phyloP scores from a whole-genome alignment of 2,797 vertebrate species.

The Rhinogobio ventralis region DNA sequence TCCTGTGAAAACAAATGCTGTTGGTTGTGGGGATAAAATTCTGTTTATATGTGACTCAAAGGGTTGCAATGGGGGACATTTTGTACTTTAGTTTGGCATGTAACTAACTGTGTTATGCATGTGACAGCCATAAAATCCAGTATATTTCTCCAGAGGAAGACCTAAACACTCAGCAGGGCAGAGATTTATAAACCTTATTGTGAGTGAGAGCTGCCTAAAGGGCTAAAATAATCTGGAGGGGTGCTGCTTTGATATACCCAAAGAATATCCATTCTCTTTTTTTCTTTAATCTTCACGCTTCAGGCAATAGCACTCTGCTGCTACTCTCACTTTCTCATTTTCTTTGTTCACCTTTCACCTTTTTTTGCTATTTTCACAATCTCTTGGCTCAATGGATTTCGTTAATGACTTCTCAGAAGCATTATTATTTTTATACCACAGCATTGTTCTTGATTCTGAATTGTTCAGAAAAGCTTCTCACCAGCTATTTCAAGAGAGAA shows the following conservation, averaged over 20 bases:
- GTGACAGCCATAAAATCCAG: neutral
- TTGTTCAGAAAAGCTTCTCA: neutral
- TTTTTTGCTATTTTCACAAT: neutral
- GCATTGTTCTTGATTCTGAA: neutral
- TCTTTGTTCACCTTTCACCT: neutral
- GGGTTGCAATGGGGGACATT: neutral
- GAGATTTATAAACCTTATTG: constrained; percentile 21
- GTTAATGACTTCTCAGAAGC: neutral
- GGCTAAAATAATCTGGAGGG: neutral
- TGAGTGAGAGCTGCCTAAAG: neutral
- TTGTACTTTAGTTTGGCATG: neutral
- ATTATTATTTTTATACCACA: constrained; percentile 1
- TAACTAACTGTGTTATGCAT: constrained; percentile 1
- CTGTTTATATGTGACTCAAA: neutral
- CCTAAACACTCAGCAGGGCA: neutral
- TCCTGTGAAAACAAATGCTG: neutral
- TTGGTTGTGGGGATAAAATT: neutral
- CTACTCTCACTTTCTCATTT: neutral
- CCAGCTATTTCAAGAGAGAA: neutral
- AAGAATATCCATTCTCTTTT: neutral
- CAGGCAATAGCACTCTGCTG: neutral
- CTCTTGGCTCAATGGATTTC: neutral
- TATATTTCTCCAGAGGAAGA: neutral
- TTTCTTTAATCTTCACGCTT: neutral
- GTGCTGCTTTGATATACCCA: neutral